Evolutionary conservation across 2,797 vertebrate species (phyloP).

Genomic region (Trachurus trachurus): DNA sequence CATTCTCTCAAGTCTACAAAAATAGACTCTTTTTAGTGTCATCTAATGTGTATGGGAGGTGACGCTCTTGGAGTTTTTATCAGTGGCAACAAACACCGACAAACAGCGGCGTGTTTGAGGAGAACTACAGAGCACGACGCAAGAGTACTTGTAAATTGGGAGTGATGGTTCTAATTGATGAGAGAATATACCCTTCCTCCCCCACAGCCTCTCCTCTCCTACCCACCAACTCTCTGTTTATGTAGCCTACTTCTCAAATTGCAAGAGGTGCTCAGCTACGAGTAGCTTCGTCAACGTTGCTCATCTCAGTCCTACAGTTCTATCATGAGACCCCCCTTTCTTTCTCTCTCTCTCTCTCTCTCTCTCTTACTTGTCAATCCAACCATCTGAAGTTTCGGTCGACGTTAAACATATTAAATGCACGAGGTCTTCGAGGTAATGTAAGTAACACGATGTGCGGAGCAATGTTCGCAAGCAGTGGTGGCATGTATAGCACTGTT

Average conservation of each 20-base stretch:
- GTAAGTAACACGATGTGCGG: constrained; percentile 74
- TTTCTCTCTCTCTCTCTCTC: constrained; percentile 28
- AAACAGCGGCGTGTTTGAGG: constrained; percentile 62
- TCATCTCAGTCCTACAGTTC: constrained; percentile 47
- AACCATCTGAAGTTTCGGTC: constrained; percentile 45
- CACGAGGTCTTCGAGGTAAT: constrained; percentile 66
- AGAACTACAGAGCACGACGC: constrained; percentile 48
- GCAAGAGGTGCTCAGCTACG: constrained; percentile 66
- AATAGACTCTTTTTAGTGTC: constrained; percentile 52
- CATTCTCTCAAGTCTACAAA: constrained; percentile 43
- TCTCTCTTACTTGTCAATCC: constrained; percentile 61
- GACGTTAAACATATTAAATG: constrained; percentile 66
- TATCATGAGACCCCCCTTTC: constrained; percentile 52
- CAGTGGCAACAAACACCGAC: constrained; percentile 63
- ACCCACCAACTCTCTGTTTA: constrained; percentile 53
- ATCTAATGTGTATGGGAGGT: constrained; percentile 60
- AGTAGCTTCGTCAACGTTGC: constrained; percentile 41
- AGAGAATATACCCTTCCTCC: constrained; percentile 59
- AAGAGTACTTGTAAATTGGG: constrained; percentile 67
- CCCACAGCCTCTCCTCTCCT: constrained; percentile 40
- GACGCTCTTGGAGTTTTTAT: constrained; percentile 63
- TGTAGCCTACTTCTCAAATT: constrained; percentile 61
- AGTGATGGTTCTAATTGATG: constrained; percentile 72
- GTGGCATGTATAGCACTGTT: constrained; percentile 69
- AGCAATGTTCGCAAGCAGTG: constrained; percentile 71